phyloP scores from a whole-genome alignment of 2,797 vertebrate genomes.

The Limnodromus scolopaceus region DNA sequence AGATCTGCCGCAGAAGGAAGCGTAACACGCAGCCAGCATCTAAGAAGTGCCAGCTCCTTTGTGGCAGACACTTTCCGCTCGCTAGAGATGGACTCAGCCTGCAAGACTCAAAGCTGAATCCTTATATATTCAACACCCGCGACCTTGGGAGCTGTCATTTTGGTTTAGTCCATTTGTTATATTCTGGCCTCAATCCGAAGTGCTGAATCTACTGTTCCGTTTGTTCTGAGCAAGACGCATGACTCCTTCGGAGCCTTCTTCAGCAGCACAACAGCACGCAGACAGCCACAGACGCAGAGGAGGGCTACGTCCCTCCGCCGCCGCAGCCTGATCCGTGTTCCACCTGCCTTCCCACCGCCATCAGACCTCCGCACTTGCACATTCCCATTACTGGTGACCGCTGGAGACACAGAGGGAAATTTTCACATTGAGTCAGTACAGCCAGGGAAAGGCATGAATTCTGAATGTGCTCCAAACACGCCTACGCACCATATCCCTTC shows the following conservation, averaged over 20 bases:
- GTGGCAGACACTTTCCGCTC: not conserved
- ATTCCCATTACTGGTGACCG: not conserved
- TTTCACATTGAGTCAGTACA: not conserved
- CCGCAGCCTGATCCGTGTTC: not conserved
- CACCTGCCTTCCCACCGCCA: not conserved
- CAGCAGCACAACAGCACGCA: not conserved
- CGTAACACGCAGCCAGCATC: not conserved
- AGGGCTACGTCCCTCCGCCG: not conserved
- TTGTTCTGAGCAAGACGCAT: rapidly evolving
- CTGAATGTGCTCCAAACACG: not conserved
- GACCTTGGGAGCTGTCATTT: not conserved
- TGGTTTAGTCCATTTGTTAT: not conserved
- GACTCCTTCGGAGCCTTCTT: not conserved
- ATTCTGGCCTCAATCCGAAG: not conserved
- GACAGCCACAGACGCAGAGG: not conserved
- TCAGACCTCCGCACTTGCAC: not conserved
- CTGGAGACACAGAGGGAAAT: not conserved
- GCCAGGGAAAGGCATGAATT: not conserved
- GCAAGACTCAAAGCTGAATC: not conserved
- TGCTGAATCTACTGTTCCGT: not conserved
- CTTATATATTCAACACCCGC: not conserved
- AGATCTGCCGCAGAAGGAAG: not conserved
- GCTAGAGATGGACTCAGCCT: not conserved
- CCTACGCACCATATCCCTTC: not conserved
- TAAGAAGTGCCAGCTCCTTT: not conserved